phyloP scores from a whole-genome alignment of 2,113 vertebrate genomes.

The Siniperca knerii region DNA sequence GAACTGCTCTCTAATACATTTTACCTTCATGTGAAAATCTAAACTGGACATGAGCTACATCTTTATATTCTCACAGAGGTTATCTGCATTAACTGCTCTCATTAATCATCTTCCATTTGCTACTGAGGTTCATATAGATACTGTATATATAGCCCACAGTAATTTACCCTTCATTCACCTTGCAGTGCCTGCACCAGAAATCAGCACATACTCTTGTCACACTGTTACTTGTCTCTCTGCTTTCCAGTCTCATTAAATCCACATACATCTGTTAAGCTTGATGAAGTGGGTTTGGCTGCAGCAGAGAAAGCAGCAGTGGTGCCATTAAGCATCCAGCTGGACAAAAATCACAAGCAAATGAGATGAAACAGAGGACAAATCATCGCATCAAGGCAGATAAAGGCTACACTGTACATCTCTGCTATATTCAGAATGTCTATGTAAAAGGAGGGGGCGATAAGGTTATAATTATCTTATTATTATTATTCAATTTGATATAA shows the following conservation, averaged over 20 bases:
- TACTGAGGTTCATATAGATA: conserved; percentile 14
- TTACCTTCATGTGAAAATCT: conserved; percentile 19
- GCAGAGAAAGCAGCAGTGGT: conserved; percentile 12
- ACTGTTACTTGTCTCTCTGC: conserved; percentile 5
- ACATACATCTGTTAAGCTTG: conserved; percentile 20
- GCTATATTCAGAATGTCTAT: neutral
- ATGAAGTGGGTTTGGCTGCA: conserved; percentile 43
- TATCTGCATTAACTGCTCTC: conserved; percentile 29
- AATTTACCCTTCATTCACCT: conserved; percentile 49
- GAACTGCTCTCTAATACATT: neutral
- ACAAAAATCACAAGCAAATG: conserved; percentile 20
- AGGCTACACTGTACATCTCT: neutral
- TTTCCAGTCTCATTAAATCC: conserved; percentile 42
- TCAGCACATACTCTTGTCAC: neutral
- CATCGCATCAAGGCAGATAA: neutral
- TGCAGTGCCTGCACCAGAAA: conserved; percentile 23
- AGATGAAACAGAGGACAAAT: conserved; percentile 22
- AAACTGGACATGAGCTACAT: conserved; percentile 7
- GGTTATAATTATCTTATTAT: neutral
- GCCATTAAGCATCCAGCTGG: conserved; percentile 29
- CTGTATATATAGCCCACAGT: conserved; percentile 11
- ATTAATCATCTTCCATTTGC: conserved; percentile 39
- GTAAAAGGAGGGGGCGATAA: neutral
- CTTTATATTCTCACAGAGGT: conserved; percentile 18
- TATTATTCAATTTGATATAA: neutral